These are phyloP conservation scores for Botia almorhae DNA, from an alignment of 2,797 vertebrate species.

Conservation along the genomic window DNA sequence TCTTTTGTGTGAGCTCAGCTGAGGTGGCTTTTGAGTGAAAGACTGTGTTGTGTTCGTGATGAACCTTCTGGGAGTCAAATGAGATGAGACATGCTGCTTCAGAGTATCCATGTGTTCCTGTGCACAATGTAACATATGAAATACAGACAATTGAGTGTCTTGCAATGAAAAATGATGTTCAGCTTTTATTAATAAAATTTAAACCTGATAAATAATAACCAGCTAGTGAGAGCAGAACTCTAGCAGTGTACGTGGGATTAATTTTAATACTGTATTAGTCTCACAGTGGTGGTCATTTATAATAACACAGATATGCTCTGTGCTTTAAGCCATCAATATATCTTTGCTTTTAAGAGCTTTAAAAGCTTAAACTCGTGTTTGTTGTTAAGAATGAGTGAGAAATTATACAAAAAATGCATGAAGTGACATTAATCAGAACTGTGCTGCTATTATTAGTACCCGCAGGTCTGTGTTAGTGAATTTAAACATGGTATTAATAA, in stretches of 20 bases:
- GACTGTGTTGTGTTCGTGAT: neutral
- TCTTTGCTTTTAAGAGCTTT: neutral
- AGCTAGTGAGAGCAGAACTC: neutral
- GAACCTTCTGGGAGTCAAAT: neutral
- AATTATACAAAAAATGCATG: neutral
- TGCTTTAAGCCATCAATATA: neutral
- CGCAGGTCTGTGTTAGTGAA: too few species aligned
- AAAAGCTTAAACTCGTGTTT: conserved; percentile 8
- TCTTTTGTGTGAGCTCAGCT: neutral
- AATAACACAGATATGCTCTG: neutral
- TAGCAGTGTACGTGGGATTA: conserved; percentile 4
- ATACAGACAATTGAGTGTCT: neutral
- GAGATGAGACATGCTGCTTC: conserved; percentile 15
- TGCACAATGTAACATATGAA: neutral
- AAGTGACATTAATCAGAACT: too few species aligned
- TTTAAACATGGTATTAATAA: too few species aligned
- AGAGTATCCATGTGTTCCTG: neutral
- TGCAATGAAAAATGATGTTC: too few species aligned
- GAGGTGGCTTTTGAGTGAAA: conserved; percentile 7
- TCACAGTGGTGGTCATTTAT: too few species aligned
- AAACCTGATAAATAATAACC: neutral
- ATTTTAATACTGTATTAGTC: neutral
- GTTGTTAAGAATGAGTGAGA: neutral
- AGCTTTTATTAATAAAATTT: too few species aligned
- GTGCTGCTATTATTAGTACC: too few species aligned